Percentiles rank a stretch among this genome's conserved stretches.
Evolutionary conservation across 1,140 invertebrate genomes (phyloP).

Genomic region (Psilanteris sp.): DNA sequence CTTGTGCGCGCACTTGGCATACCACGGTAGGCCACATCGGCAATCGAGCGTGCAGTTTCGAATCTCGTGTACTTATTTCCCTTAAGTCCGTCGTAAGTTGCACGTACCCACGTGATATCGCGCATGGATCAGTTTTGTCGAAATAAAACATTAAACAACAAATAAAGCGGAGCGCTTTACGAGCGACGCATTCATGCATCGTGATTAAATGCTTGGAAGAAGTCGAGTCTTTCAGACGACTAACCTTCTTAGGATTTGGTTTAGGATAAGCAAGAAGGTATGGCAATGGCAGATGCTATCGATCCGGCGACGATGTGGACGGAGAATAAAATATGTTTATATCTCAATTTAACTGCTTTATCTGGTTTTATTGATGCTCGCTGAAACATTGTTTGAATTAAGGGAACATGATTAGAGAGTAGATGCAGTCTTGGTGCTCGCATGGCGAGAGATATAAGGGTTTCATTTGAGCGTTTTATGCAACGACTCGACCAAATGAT

Average conservation of each 20-base stretch:
- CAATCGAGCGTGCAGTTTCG: constrained; percentile 53
- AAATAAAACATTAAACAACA: constrained; percentile 5
- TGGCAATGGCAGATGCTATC: constrained; percentile 16
- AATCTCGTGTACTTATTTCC: constrained; percentile 50
- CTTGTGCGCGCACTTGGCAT: background rate
- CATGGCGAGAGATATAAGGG: too few species aligned
- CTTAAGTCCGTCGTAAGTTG: constrained; percentile 48
- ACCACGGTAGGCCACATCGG: constrained; percentile 41
- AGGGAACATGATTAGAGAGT: background rate
- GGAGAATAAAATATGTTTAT: constrained; percentile 21
- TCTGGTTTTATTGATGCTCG: constrained; percentile 3
- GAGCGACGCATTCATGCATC: constrained; percentile 20
- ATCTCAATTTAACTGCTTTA: constrained; percentile 16
- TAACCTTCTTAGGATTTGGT: constrained; percentile 14
- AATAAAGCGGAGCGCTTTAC: constrained; percentile 3
- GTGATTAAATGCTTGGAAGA: constrained; percentile 32
- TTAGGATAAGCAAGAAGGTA: constrained; percentile 25
- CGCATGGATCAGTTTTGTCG: constrained; percentile 6
- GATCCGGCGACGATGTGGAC: constrained; percentile 5
- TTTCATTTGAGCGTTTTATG: too few species aligned
- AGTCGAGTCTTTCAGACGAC: constrained; percentile 2
- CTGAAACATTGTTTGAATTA: background rate
- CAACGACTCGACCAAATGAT: too few species aligned
- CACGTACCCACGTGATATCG: constrained; percentile 25
- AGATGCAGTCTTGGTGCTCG: background rate